A percentile compares a stretch with the other conserved stretches of the same genome.
Conservation (phyloP, 1,140 invertebrate genomes). For the Zaprionus nigranus region DNA sequence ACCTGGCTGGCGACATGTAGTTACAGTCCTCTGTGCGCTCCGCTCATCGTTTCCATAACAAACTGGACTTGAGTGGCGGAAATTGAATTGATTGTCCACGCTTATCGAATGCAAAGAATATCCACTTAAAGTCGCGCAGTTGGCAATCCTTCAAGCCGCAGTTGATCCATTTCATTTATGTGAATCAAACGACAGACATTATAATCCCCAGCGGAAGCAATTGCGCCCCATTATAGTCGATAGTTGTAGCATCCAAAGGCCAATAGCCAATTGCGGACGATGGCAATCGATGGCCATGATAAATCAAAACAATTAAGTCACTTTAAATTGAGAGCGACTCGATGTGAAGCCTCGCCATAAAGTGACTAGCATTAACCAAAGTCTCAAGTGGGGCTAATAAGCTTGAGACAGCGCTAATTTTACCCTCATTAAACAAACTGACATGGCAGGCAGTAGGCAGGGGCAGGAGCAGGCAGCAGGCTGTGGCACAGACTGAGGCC, state of each 20-base stretch:
- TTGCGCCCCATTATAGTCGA: constrained; percentile 42
- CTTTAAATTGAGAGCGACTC: constrained; percentile 69
- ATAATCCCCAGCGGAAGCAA: constrained; percentile 42
- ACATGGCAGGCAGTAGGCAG: constrained; percentile 61
- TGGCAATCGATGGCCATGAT: constrained; percentile 43
- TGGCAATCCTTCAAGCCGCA: constrained; percentile 19
- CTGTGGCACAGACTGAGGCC: no score
- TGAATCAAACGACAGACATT: constrained; percentile 46
- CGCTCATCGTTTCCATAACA: constrained; percentile 27
- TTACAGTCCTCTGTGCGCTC: background rate
- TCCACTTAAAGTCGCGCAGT: constrained; percentile 10
- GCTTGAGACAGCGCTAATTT: constrained; percentile 83
- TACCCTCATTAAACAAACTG: constrained; percentile 83
- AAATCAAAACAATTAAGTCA: constrained; percentile 81
- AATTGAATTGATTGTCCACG: constrained; percentile 44
- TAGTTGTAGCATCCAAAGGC: constrained; percentile 41
- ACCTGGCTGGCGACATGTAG: background rate
- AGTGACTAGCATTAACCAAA: constrained; percentile 79
- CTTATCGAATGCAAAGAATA: constrained; percentile 43
- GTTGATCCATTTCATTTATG: constrained; percentile 55
- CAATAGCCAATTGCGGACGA: background rate
- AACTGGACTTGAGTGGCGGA: constrained; percentile 31
- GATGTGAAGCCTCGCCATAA: constrained; percentile 57
- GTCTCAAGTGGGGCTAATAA: constrained; percentile 81
- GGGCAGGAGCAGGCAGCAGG: constrained; percentile 16